Percentiles rank a stretch among this genome's conserved stretches.
These are phyloP conservation scores for Drosophila stalkeri DNA, from an alignment of 2,888 invertebrate species.

Conservation along the genomic window DNA sequence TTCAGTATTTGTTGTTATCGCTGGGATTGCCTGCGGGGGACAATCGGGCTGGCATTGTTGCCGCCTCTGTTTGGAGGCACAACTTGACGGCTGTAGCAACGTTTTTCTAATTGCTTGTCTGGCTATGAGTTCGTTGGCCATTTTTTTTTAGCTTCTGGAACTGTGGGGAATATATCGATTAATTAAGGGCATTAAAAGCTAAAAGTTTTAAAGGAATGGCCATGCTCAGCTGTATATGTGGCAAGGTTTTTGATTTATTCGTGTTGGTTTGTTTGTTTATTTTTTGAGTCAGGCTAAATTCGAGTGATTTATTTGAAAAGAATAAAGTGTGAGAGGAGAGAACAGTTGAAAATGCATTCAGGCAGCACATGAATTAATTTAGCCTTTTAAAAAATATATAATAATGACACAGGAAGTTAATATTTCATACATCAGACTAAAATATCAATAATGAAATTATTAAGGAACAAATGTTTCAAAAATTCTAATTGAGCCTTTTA, in stretches of 20 bases:
- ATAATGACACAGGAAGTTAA: slow-evolving; percentile 41
- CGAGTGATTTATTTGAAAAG: background rate
- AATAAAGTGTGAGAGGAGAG: background rate
- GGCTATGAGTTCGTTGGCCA: slow-evolving; percentile 33
- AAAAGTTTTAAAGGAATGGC: slow-evolving; percentile 44
- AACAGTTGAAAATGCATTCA: slow-evolving; percentile 3
- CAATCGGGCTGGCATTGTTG: slow-evolving; percentile 32
- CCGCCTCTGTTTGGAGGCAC: slow-evolving; percentile 2
- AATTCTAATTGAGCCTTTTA: too few species aligned
- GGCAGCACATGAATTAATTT: slow-evolving; percentile 25
- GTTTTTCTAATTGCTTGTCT: slow-evolving; percentile 74
- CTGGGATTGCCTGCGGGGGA: slow-evolving; percentile 7
- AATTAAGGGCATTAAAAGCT: slow-evolving; percentile 76
- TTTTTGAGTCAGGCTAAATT: slow-evolving; percentile 7
- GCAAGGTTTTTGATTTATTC: slow-evolving; percentile 57
- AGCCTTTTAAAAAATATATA: background rate
- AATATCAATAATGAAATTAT: background rate
- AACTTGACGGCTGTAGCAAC: slow-evolving; percentile 33
- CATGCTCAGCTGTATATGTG: slow-evolving; percentile 6
- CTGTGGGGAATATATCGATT: slow-evolving; percentile 60
- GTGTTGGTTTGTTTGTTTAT: slow-evolving; percentile 4
- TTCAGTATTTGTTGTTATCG: slow-evolving; percentile 21
- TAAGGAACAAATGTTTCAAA: background rate
- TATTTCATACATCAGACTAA: slow-evolving; percentile 36
- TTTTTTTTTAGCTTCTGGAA: background rate